Evolutionary conservation across 2,888 invertebrate species (phyloP).

Genomic region (Limenitis camilla): DNA sequence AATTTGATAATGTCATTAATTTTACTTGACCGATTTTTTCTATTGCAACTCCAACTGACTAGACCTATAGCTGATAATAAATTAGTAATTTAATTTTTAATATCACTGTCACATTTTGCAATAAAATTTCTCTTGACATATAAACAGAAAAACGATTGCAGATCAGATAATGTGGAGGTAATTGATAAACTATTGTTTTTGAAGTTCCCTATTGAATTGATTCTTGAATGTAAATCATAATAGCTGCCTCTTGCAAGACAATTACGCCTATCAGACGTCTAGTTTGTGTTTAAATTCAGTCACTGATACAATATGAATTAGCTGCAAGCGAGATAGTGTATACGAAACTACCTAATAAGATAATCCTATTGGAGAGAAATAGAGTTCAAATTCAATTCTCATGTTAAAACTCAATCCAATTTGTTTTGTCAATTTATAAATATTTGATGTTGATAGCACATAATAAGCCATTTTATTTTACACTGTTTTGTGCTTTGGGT

Average conservation of each 20-base stretch:
- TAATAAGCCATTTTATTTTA: no score
- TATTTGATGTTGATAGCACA: neutral
- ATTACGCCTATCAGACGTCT: slow-evolving; percentile 67
- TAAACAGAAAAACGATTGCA: no score
- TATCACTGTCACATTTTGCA: no score
- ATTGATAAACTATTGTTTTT: no score
- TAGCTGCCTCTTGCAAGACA: slow-evolving; percentile 66
- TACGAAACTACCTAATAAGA: slow-evolving; percentile 51
- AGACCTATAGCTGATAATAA: no score
- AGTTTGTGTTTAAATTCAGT: slow-evolving; percentile 51
- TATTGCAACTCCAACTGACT: no score
- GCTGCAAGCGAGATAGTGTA: slow-evolving; percentile 49
- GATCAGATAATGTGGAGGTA: no score
- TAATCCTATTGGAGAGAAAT: slow-evolving; percentile 46
- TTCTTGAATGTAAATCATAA: slow-evolving; percentile 48
- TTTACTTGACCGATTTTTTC: no score
- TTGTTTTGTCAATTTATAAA: neutral
- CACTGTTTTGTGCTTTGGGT: no score
- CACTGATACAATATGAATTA: slow-evolving; percentile 62
- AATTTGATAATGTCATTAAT: no score
- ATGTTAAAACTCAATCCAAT: slow-evolving; percentile 14
- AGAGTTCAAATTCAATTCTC: slow-evolving; percentile 54
- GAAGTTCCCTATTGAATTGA: neutral
- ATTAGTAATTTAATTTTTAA: no score
- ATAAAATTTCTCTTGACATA: no score